These are phyloP conservation scores for Syngnathus rostellatus DNA, from an alignment of 2,797 vertebrate species.

Conservation along the genomic window DNA sequence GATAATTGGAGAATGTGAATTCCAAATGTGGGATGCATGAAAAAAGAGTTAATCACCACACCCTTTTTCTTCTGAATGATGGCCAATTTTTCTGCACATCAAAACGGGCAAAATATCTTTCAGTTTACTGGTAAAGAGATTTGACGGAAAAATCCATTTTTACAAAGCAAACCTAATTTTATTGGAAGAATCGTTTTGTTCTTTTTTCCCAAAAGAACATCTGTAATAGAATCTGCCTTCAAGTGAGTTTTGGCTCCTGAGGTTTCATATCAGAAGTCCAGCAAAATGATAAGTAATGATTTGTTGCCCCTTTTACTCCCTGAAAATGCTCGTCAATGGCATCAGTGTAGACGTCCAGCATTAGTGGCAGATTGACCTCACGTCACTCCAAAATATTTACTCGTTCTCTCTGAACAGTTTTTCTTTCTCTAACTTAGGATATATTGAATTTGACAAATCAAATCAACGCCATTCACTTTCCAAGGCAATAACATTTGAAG, in stretches of 20 bases:
- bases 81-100: not conserved
- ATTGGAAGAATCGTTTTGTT: not conserved
- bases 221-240: not conserved
- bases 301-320: conserved; percentile 39
- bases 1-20: not conserved
- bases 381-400: not conserved
- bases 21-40: not conserved
- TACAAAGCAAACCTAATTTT: not conserved
- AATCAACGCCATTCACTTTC: conserved; percentile 21
- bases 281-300: conserved; percentile 50
- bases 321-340: conserved; percentile 35
- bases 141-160: not conserved
- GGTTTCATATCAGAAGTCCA: conserved; percentile 25
- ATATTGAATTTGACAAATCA: conserved; percentile 16
- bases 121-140: not conserved
- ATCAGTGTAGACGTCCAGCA: conserved; percentile 26
- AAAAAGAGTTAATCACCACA: not conserved
- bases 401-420: not conserved
- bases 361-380: not conserved
- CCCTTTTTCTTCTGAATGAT: not conserved
- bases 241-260: not conserved
- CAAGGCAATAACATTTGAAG: conserved; percentile 25
- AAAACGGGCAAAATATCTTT: not conserved
- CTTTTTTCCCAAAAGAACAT: not conserved
- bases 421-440: conserved; percentile 14